A percentile compares a stretch with the other conserved stretches of the same genome.
phyloP scores from a whole-genome alignment of 2,797 vertebrate genomes.

The Lepidocolaptes lacrymiger region DNA sequence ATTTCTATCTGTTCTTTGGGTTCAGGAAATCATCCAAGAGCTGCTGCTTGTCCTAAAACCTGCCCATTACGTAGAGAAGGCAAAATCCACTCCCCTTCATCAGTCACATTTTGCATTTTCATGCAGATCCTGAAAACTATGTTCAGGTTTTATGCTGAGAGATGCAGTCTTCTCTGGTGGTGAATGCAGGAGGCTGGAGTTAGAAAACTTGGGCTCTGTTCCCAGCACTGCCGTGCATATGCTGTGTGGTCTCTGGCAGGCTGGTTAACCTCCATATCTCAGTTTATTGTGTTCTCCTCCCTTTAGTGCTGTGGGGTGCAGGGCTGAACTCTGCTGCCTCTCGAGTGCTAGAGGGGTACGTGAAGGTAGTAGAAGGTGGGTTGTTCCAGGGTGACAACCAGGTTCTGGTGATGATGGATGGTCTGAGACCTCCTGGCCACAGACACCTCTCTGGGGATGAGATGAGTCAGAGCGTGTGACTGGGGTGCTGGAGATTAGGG shows the following conservation, averaged over 20 bases:
- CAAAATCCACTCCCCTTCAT: fast-evolving
- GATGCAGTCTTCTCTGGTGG: background rate
- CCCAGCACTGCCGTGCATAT: background rate
- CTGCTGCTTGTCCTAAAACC: background rate
- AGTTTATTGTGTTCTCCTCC: background rate
- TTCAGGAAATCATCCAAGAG: background rate
- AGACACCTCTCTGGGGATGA: background rate
- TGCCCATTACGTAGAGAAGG: background rate
- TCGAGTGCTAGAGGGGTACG: background rate
- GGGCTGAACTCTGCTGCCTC: background rate
- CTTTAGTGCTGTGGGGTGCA: background rate
- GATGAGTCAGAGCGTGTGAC: background rate
- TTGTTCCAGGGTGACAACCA: background rate
- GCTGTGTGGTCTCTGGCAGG: background rate
- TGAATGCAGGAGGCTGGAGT: background rate
- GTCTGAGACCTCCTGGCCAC: background rate
- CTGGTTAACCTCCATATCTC: background rate
- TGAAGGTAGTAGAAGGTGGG: background rate
- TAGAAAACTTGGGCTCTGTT: background rate
- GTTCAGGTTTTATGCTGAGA: background rate
- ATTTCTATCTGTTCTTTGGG: background rate
- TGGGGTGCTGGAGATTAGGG: background rate
- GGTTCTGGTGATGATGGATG: background rate
- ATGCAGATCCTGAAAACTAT: background rate
- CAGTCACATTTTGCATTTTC: background rate